Evolutionary conservation across 2,888 invertebrate genomes (phyloP).

Genomic region (Rapana venosa): DNA sequence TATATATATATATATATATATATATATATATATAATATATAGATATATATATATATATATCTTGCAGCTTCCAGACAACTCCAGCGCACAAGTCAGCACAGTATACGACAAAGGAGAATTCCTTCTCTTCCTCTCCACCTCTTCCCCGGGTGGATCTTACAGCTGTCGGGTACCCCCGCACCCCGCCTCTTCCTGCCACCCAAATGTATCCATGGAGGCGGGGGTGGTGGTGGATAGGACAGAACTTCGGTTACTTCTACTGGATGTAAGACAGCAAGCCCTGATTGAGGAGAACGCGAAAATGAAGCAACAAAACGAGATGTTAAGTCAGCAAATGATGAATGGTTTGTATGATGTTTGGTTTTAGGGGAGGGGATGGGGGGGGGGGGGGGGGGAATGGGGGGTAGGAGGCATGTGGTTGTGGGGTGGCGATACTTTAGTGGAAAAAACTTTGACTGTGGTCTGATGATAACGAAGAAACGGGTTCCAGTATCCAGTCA

Average conservation of each 20-base stretch:
- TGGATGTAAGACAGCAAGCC: not conserved
- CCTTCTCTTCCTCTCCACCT: not conserved
- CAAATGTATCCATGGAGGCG: not conserved
- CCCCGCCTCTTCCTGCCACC: not conserved
- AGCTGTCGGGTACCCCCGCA: not conserved
- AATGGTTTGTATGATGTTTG: not conserved
- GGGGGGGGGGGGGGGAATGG: too few species aligned
- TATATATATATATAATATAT: not conserved
- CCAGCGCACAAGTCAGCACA: not conserved
- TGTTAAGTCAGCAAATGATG: not conserved
- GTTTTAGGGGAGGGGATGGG: too few species aligned
- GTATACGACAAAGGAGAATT: not conserved
- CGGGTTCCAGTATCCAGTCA: too few species aligned
- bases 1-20: too few species aligned
- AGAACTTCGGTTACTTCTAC: not conserved
- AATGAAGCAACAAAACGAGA: not conserved
- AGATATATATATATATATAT: not conserved
- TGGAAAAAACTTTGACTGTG: too few species aligned
- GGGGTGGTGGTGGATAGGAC: slow-evolving; percentile 18
- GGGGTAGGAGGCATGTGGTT: too few species aligned
- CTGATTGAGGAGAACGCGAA: not conserved
- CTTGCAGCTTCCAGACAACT: not conserved
- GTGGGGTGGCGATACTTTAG: too few species aligned
- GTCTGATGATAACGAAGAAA: too few species aligned
- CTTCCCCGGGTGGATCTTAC: not conserved